A percentile compares a stretch with the other conserved stretches of the same genome.
Evolutionary conservation across 2,888 invertebrate species (phyloP).

Genomic region (Andrena fulva): DNA sequence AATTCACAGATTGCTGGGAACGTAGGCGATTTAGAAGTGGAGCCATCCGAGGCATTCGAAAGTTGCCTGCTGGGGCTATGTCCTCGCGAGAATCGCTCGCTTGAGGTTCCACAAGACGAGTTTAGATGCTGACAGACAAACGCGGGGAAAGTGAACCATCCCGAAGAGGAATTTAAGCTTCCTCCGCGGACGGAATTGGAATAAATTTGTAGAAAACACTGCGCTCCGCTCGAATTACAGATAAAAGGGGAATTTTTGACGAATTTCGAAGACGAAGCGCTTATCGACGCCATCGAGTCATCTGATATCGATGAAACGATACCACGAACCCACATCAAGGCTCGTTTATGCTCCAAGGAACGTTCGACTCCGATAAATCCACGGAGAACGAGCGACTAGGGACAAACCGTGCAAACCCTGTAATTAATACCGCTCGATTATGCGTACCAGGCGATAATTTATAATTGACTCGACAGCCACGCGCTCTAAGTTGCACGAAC

Average conservation of each 20-base stretch:
- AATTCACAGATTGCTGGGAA: not conserved
- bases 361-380: not conserved
- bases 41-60: not conserved
- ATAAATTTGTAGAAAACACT: too few species aligned
- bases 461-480: slow-evolving; percentile 50
- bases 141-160: not conserved
- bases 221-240: too few species aligned
- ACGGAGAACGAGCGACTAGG: not conserved
- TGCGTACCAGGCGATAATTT: slow-evolving; percentile 61
- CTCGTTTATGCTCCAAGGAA: not conserved
- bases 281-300: too few species aligned
- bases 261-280: too few species aligned
- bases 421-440: slow-evolving; percentile 63
- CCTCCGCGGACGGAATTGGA: too few species aligned
- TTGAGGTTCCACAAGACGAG: not conserved
- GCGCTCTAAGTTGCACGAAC: slow-evolving; percentile 39
- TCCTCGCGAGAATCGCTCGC: slow-evolving; percentile 4
- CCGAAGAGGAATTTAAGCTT: too few species aligned
- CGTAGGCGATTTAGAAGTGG: too few species aligned
- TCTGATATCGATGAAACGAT: too few species aligned
- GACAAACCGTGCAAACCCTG: slow-evolving; percentile 14
- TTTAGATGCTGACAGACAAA: not conserved
- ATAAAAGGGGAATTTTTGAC: too few species aligned
- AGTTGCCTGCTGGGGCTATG: not conserved
- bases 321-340: not conserved